Evolutionary conservation across 2,888 invertebrate species (phyloP), one percentile per base, ranked within the genome.

Genomic region (Drosophila paramelanica): DNA sequence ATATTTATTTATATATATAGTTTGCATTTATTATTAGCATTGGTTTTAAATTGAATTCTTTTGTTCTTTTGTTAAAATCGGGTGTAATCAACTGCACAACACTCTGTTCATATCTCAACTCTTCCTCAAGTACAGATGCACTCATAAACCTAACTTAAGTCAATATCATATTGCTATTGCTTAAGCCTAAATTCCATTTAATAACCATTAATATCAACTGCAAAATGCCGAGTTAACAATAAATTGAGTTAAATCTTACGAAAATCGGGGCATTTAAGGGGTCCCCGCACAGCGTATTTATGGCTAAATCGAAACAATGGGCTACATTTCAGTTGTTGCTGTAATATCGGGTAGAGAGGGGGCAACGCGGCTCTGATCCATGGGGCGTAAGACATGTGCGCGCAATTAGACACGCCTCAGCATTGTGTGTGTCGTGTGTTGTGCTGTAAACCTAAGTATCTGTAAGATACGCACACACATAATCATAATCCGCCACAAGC

Each of bases 401-500:
- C 75, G 69, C 86, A 85, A 83, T 85, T 83, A 85, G 86, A 85
- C 80, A 83, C 83, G 82, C 80, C 82, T 65, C 68, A 47, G 45
- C 27, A 25, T 57, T 50, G 58, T 61, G 38, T 65, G 42, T 31
- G 51, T 42, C 27, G 53, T 53, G 38, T 25, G 14, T 47, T 59
- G 53, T 17, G 55, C 27, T 60, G 56, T 74, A 81, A 85, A 77
- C 79, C 77, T 66, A 69, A 62, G 70, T 71, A 68, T 57, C 78
- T 78, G 43, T 70, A 73, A 83, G 86, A 83, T 83, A 85, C 75
- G 80, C 81, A 64, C 51, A 20, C 45, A 67, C 73, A 80, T 71
- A 86, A 79, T 86, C 83, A 86, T 85, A 85, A 85, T 87, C 85
- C 85, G 80, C 80, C 82, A 82, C 85, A 85, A 87, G 74, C 78